A percentile compares a stretch with the other conserved stretches of the same genome.
Evolutionary conservation across 2,888 invertebrate species (phyloP).

Genomic region (Nomada lathburiana): DNA sequence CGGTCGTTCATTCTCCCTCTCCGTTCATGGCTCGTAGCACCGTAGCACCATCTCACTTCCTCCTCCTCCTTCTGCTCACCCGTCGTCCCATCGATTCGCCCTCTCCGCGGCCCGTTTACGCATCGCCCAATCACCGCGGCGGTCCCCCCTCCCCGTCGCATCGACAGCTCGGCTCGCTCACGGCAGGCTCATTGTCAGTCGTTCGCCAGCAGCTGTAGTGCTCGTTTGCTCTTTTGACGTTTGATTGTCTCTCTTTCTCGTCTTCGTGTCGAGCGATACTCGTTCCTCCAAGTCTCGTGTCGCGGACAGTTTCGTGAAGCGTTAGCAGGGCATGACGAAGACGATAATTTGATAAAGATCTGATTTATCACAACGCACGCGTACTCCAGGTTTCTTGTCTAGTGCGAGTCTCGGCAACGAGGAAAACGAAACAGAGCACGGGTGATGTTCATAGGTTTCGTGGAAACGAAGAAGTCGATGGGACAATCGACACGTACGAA

Average conservation of each 20-base stretch:
- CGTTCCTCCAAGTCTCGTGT: constrained; percentile 30
- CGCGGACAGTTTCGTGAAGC: not conserved
- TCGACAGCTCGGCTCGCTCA: constrained; percentile 57
- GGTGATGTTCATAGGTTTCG: too few relatives aligned
- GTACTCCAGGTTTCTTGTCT: too few relatives aligned
- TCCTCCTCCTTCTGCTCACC: constrained; percentile 10
- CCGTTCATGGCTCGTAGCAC: not conserved
- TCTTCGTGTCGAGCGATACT: constrained; percentile 6
- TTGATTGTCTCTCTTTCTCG: constrained; percentile 28
- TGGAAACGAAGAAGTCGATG: not conserved
- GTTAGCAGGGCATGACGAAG: too few relatives aligned
- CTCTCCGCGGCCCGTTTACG: constrained; percentile 36
- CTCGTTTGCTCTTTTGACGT: constrained; percentile 36
- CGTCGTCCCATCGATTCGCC: constrained; percentile 29
- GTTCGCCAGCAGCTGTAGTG: constrained; percentile 71
- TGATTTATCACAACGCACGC: not conserved
- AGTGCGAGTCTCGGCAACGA: too few relatives aligned
- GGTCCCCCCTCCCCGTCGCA: constrained; percentile 7
- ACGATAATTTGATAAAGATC: too few relatives aligned
- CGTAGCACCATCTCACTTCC: constrained; percentile 24
- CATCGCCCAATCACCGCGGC: constrained; percentile 31
- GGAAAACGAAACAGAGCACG: too few relatives aligned
- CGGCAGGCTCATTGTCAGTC: constrained; percentile 78
- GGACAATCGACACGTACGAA: not conserved
- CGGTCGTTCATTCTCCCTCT: constrained; percentile 32